Evolutionary conservation across 2,888 invertebrate species (phyloP).

Genomic region (Masnerella sp.): DNA sequence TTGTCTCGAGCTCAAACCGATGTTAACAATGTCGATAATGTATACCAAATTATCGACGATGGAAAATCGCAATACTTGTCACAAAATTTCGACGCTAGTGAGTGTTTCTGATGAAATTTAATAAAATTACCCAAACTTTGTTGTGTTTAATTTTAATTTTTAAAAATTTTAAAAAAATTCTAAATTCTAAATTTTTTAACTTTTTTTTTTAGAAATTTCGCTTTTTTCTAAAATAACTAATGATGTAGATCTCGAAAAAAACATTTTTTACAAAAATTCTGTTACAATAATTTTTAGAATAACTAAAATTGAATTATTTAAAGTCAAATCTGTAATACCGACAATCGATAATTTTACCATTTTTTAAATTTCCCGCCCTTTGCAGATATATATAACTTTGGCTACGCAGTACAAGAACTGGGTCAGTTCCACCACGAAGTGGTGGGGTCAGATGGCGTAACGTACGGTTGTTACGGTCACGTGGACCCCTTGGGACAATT

Average conservation of each 20-base stretch:
- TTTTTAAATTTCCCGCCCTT: too few species aligned
- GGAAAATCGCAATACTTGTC: constrained; percentile 87
- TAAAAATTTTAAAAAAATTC: background rate
- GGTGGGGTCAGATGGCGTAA: constrained; percentile 86
- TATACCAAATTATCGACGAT: constrained; percentile 85
- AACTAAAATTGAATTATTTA: too few species aligned
- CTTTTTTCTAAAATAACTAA: background rate
- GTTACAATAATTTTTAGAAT: too few species aligned
- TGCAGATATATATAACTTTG: constrained; percentile 86
- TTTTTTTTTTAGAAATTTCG: background rate
- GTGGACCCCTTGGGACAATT: constrained; percentile 84
- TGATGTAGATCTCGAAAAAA: too few species aligned
- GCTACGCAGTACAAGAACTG: constrained; percentile 86
- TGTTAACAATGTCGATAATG: constrained; percentile 80
- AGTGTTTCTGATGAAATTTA: too few species aligned
- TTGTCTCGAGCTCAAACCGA: constrained; percentile 47
- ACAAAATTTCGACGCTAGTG: constrained; percentile 87
- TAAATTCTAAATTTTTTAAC: background rate
- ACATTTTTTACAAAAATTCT: too few species aligned
- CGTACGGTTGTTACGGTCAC: constrained; percentile 89
- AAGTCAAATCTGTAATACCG: background rate
- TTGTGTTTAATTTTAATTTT: background rate
- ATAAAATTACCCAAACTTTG: too few species aligned
- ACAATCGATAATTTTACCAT: background rate
- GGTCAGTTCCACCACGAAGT: constrained; percentile 88